Conservation (phyloP, 2,797 vertebrate genomes). For the Enteromius argenteus region DNA sequence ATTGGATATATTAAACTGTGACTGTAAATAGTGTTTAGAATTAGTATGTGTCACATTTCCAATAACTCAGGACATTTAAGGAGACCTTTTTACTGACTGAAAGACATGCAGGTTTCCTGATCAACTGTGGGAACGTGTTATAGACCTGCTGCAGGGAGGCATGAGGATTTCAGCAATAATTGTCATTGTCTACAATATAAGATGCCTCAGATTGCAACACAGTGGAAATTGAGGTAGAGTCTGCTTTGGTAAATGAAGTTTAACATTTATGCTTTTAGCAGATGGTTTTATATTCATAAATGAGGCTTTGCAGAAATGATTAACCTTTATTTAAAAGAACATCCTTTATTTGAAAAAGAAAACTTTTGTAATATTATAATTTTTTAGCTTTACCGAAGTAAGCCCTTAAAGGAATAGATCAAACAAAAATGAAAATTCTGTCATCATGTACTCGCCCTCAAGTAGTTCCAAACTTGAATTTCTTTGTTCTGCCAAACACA, state of each 20-base stretch:
- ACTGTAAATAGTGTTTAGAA: slow-evolving; percentile 4
- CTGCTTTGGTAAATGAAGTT: not conserved
- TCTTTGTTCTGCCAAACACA: too few relatives aligned
- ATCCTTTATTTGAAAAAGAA: not conserved
- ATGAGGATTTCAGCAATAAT: not conserved
- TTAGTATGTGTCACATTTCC: not conserved
- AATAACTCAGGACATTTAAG: not conserved
- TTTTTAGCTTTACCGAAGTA: not conserved
- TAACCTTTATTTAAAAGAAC: not conserved
- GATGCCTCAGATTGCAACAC: not conserved
- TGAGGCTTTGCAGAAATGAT: not conserved
- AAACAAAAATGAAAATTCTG: too few relatives aligned
- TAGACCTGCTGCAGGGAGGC: not conserved
- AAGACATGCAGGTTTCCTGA: too few relatives aligned
- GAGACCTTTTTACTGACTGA: not conserved
- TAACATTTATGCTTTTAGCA: not conserved
- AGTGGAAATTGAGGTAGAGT: not conserved
- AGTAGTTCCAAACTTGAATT: too few relatives aligned
- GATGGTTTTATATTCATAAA: not conserved
- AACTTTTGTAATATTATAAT: not conserved
- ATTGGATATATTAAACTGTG: not conserved
- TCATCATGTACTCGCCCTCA: too few relatives aligned
- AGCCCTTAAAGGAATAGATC: not conserved
- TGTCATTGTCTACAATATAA: not conserved
- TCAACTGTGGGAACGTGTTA: not conserved